A percentile compares a stretch with the other conserved stretches of the same genome.
These are phyloP conservation scores for Pammene fasciana DNA, from an alignment of 2,888 invertebrate species.

Conservation along the genomic window DNA sequence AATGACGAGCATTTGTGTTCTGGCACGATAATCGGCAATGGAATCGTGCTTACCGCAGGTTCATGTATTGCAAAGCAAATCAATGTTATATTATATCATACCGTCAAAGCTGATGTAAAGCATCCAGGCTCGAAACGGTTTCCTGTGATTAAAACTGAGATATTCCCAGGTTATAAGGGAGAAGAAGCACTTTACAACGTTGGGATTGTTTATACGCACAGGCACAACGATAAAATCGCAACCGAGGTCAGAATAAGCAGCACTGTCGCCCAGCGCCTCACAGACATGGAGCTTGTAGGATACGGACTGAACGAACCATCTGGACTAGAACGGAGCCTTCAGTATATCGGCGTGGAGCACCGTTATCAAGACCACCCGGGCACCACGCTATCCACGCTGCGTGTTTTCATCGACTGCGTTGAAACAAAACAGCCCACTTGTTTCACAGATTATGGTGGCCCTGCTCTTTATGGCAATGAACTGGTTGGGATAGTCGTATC, in stretches of 20 bases:
- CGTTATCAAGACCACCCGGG: conserved; percentile 48
- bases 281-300: conserved; percentile 67
- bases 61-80: conserved; percentile 59
- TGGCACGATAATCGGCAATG: conserved; percentile 68
- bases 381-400: conserved; percentile 49
- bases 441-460: conserved; percentile 73
- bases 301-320: conserved; percentile 71
- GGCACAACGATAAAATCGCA: conserved; percentile 64
- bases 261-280: conserved; percentile 54
- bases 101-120: conserved; percentile 64
- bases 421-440: conserved; percentile 72
- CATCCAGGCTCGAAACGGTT: conserved; percentile 54
- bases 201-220: conserved; percentile 69
- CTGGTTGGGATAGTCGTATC: conserved; percentile 65
- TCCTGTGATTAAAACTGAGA: conserved; percentile 66
- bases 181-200: conserved; percentile 62
- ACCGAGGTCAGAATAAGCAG: conserved; percentile 68
- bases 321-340: conserved; percentile 62
- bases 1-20: conserved; percentile 72
- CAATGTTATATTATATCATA: conserved; percentile 67
- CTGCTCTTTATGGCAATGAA: conserved; percentile 65
- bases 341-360: conserved; percentile 69
- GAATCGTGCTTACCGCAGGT: conserved; percentile 70
- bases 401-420: conserved; percentile 69
- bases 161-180: conserved; percentile 65